Evolutionary conservation across 2,888 invertebrate genomes (phyloP).

Genomic region (Acronicta leporina): DNA sequence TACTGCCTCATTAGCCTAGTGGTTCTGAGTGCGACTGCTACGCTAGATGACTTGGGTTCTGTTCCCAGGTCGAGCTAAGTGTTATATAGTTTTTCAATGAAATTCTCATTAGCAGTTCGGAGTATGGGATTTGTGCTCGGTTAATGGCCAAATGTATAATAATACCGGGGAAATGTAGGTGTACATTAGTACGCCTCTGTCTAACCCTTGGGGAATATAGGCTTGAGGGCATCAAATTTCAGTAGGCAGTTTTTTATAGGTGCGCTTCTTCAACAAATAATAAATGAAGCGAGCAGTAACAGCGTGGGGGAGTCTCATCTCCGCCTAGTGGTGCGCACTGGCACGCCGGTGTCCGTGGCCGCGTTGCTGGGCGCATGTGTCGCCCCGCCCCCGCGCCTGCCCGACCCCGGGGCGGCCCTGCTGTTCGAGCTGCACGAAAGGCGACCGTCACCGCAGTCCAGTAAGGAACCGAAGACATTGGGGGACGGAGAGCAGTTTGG

Average conservation of each 20-base stretch:
- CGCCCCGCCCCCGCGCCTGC: slow-evolving; percentile 88
- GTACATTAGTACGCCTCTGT: too few species aligned
- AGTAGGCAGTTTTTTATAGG: slow-evolving; percentile 66
- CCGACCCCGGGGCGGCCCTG: slow-evolving; percentile 89
- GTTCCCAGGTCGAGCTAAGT: too few species aligned
- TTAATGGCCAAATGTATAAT: too few species aligned
- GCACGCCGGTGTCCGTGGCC: slow-evolving; percentile 90
- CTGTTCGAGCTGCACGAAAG: slow-evolving; percentile 88
- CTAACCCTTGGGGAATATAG: too few species aligned
- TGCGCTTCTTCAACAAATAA: slow-evolving; percentile 87
- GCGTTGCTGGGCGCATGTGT: slow-evolving; percentile 88
- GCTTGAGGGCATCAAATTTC: too few species aligned
- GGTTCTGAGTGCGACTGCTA: too few species aligned
- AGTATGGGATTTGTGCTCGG: too few species aligned
- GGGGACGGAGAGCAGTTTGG: slow-evolving; percentile 82
- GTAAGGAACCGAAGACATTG: slow-evolving; percentile 72
- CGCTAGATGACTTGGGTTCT: too few species aligned
- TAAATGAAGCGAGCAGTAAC: slow-evolving; percentile 82
- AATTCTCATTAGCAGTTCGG: too few species aligned
- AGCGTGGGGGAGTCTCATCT: slow-evolving; percentile 62
- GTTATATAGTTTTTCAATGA: too few species aligned
- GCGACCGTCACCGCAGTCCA: slow-evolving; percentile 68
- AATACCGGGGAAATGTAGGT: too few species aligned
- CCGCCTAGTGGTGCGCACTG: slow-evolving; percentile 88
- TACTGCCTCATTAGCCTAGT: too few species aligned